Evolutionary conservation across 2,113 vertebrate genomes (phyloP).

Genomic region (Hiodon tergisus): DNA sequence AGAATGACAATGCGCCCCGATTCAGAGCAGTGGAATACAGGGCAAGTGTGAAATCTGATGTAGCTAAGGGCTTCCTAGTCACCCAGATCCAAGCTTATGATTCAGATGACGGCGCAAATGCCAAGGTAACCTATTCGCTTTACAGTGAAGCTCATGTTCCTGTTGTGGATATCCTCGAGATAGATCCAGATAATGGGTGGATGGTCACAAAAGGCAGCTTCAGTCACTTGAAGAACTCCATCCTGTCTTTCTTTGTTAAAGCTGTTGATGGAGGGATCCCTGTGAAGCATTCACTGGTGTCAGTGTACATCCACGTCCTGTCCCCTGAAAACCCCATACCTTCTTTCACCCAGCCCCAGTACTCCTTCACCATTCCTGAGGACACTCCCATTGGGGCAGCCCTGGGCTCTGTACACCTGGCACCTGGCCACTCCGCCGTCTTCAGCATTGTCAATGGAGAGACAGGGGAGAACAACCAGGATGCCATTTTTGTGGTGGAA

Average conservation of each 20-base stretch:
- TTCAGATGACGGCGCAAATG: constrained; percentile 80
- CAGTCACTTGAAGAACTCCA: constrained; percentile 77
- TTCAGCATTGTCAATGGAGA: constrained; percentile 81
- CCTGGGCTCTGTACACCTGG: constrained; percentile 73
- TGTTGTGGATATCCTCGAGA: constrained; percentile 84
- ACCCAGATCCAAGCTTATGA: constrained; percentile 88
- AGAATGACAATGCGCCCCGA: constrained; percentile 86
- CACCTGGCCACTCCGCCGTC: constrained; percentile 56
- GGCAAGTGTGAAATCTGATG: constrained; percentile 83
- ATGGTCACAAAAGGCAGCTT: constrained; percentile 93
- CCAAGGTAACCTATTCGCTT: constrained; percentile 85
- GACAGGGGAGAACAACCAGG: constrained; percentile 77
- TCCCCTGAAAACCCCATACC: constrained; percentile 75
- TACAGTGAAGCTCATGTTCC: constrained; percentile 86
- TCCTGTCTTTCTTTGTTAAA: constrained; percentile 93
- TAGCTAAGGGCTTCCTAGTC: constrained; percentile 78
- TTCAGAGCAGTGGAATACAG: constrained; percentile 81
- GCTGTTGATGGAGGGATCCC: constrained; percentile 88
- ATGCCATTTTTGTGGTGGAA: constrained; percentile 79
- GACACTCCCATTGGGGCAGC: constrained; percentile 78
- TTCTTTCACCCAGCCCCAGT: constrained; percentile 82
- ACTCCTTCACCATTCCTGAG: constrained; percentile 78
- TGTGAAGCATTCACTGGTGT: constrained; percentile 79
- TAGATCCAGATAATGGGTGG: constrained; percentile 95
- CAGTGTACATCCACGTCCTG: constrained; percentile 90